Conservation (phyloP, 2,888 invertebrate species). For the Caenorhabditis angaria region DNA sequence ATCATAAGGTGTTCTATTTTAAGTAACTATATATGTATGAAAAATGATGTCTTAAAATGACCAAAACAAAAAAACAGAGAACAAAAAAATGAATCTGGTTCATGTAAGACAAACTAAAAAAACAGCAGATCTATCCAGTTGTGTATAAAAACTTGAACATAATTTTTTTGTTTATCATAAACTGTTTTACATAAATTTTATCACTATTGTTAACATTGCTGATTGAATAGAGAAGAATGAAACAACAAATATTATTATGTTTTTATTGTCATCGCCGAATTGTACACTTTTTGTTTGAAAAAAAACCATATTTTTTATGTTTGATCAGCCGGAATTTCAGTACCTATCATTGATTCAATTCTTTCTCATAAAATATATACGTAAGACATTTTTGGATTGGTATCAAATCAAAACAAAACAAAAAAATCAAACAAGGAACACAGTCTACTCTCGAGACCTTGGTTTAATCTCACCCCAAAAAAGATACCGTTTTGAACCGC, state of each 20-base stretch:
- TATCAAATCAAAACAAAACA: neutral
- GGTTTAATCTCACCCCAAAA: constrained; percentile 1
- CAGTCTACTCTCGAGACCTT: neutral
- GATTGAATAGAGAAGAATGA: neutral
- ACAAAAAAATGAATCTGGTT: neutral
- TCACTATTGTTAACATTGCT: neutral
- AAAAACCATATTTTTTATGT: no score
- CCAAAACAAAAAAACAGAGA: neutral
- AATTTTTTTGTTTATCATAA: neutral
- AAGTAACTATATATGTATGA: neutral
- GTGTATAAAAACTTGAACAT: neutral
- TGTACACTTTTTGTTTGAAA: neutral
- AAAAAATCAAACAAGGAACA: neutral
- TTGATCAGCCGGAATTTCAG: no score
- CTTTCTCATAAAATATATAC: no score
- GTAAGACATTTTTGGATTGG: neutral
- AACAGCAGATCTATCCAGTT: neutral
- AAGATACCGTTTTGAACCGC: neutral
- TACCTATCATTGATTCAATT: no score
- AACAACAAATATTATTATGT: neutral
- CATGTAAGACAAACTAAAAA: neutral
- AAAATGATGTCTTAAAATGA: neutral
- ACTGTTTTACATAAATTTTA: neutral
- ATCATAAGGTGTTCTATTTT: neutral
- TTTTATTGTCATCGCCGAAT: neutral